Evolutionary conservation across 2,113 vertebrate genomes (phyloP).

Genomic region (Microcebus murinus): DNA sequence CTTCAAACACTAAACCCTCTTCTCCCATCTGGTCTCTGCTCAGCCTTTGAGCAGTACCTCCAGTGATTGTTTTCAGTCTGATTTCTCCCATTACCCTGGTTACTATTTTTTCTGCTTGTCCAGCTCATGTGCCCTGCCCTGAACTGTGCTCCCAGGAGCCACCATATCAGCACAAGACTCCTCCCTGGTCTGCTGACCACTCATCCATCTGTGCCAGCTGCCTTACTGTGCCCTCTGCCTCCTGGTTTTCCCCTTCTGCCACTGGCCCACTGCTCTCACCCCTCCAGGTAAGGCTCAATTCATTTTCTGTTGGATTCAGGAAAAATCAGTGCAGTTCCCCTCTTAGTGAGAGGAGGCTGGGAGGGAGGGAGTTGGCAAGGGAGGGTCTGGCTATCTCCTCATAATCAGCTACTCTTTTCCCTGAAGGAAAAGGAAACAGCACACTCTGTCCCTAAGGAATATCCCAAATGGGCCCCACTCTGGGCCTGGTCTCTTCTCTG

Average conservation of each 20-base stretch:
- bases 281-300: background rate
- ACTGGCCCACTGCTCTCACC: background rate
- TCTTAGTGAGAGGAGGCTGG: background rate
- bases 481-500: background rate
- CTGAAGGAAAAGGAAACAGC: background rate
- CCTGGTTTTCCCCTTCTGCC: background rate
- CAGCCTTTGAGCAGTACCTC: background rate
- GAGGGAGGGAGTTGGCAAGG: background rate
- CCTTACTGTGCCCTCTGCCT: rapidly evolving
- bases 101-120: background rate
- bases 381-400: background rate
- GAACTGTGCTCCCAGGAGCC: background rate
- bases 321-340: background rate
- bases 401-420: background rate
- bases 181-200: background rate
- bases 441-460: background rate
- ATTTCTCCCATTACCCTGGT: background rate
- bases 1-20: background rate
- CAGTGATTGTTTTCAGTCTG: background rate
- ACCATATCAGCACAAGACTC: background rate
- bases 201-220: background rate
- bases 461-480: background rate
- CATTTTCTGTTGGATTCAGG: background rate
- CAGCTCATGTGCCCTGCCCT: background rate
- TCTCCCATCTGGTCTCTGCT: background rate